phyloP scores from a whole-genome alignment of 2,113 vertebrate species.

The Merops nubicus region DNA sequence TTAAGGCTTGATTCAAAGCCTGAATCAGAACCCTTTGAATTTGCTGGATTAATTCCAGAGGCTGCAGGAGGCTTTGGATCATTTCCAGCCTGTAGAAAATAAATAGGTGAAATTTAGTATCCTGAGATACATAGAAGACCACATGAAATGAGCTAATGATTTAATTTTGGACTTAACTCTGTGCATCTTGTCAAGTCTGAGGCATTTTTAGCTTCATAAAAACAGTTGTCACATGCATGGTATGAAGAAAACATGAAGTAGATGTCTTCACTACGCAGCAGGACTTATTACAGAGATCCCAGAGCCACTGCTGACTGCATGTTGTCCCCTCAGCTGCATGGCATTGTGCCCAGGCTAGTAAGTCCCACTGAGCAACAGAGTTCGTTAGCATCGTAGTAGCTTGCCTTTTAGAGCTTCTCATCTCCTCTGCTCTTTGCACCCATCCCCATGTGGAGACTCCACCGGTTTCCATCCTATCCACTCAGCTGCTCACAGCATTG shows the following conservation, averaged over 20 bases:
- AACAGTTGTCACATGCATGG: background rate
- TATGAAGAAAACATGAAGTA: constrained; percentile 12
- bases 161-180: background rate
- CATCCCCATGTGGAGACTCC: background rate
- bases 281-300: background rate
- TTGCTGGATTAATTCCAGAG: constrained; percentile 26
- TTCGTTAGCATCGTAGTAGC: background rate
- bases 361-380: background rate
- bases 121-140: background rate
- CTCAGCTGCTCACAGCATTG: background rate
- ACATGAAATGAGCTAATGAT: background rate
- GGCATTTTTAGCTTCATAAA: background rate
- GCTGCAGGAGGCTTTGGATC: constrained; percentile 8
- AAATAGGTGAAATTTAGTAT: constrained; percentile 30
- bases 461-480: background rate
- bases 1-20: constrained; percentile 31
- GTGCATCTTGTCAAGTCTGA: background rate
- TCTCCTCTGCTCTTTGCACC: background rate
- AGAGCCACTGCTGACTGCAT: background rate
- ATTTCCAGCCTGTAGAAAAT: constrained; percentile 13
- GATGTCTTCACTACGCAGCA: background rate
- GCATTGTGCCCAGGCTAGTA: constrained; percentile 12
- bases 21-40: constrained; percentile 35
- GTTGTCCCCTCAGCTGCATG: constrained; percentile 38
- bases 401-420: background rate